These are phyloP conservation scores for Paguma larvata DNA, from an alignment of 2,797 vertebrate species.

Conservation along the genomic window DNA sequence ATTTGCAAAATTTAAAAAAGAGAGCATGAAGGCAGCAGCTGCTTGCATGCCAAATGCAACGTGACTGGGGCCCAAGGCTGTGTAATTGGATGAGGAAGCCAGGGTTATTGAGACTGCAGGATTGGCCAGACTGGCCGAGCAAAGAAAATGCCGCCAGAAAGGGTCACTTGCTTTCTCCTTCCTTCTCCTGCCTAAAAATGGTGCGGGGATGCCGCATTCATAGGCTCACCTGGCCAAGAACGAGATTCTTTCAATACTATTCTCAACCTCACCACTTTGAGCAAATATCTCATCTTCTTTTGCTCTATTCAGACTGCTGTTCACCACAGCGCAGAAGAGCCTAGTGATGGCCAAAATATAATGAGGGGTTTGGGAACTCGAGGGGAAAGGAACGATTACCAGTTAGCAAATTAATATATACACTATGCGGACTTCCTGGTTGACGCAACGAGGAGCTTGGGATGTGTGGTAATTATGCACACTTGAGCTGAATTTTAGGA, in stretches of 20 bases:
- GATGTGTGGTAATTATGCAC: background rate
- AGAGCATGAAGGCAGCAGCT: background rate
- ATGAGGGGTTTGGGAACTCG: background rate
- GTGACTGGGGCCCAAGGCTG: background rate
- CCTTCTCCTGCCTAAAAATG: background rate
- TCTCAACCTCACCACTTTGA: background rate
- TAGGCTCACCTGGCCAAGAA: background rate
- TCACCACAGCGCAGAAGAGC: background rate
- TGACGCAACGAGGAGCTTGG: background rate
- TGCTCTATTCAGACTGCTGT: background rate
- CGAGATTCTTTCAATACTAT: background rate
- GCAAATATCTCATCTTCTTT: background rate
- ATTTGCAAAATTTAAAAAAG: background rate
- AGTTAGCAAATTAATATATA: background rate
- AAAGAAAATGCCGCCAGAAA: background rate
- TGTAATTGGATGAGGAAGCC: background rate
- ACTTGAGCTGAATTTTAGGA: slow-evolving; percentile 51
- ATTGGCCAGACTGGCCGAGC: background rate
- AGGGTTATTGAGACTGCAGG: background rate
- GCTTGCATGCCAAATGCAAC: background rate
- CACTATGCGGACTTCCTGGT: background rate
- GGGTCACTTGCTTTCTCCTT: background rate
- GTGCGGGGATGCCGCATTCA: background rate
- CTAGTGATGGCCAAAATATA: background rate
- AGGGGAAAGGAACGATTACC: background rate